Evolutionary conservation across 2,797 vertebrate species (phyloP), one percentile per base, ranked within the genome.

Genomic region (Neostethus bicornis): DNA sequence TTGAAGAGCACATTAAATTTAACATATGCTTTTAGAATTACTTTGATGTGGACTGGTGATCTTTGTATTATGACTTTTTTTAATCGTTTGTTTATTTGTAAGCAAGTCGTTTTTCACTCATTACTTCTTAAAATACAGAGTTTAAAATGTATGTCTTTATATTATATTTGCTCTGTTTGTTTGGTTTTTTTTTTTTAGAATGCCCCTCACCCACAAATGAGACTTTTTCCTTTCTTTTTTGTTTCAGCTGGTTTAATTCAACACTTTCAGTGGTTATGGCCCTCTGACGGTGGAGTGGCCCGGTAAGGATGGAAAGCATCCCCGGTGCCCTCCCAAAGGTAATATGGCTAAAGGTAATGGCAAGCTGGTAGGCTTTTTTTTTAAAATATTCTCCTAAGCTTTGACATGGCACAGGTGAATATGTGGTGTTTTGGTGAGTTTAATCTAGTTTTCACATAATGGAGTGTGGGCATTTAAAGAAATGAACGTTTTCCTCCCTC

Each of bases 291-390:
- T 99, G 84, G 96, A 99, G 88, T 99, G 97, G 97, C 97, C 97
- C 71, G 97, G 97, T 97, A 99, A 99, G 96, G 97, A 99, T 93
- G 97, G 96, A 81, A 99, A 98, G 87, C 97, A 99, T 86, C 97
- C 97, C 55, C 96, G 97, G 91, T 99, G 95, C 90, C 97, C 97
- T 93, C 97, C 97, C 85, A 99, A 99, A 99, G 97, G 97, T 99
- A 99, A 99, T 96, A 95, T 95, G 91, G 96, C 96, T 50, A 99
- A 99, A 99, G 96, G 95, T 98, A 98, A 96, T 90, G 66, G 85
- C 81, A 79, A 91, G 90, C 88, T 92, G 96, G 97, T 99, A 96
- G 88, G 90, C 79, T 39, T 43, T 50, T 78, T 87, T 75, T 85
- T 81, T 76, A n/a, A n/a, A n/a, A n/a, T n/a, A 84, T 88, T 31